These are phyloP conservation scores for Drosophila tristis DNA, from an alignment of 1,140 invertebrate species.

Conservation along the genomic window DNA sequence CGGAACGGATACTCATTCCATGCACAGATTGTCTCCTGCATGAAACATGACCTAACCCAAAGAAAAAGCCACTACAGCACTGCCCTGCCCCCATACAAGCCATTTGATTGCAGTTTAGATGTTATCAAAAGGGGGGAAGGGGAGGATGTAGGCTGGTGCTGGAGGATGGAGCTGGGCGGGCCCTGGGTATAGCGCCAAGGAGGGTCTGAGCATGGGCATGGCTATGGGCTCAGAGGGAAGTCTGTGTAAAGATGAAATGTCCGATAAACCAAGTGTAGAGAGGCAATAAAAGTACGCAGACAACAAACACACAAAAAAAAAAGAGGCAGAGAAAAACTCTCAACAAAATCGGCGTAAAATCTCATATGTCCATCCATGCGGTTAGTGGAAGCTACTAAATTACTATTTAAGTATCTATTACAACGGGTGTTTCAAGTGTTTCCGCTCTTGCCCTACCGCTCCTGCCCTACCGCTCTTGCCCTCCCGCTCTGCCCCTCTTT, in stretches of 20 bases:
- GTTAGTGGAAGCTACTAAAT: conserved; percentile 78
- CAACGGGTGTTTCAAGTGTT: conserved; percentile 68
- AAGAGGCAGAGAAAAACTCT: conserved; percentile 17
- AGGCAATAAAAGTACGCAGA: conserved; percentile 53
- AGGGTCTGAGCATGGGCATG: not conserved
- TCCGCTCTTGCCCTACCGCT: conserved; percentile 23
- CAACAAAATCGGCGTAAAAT: conserved; percentile 75
- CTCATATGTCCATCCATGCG: conserved; percentile 79
- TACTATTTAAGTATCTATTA: conserved; percentile 80
- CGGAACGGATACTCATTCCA: conserved; percentile 45
- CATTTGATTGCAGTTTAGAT: conserved; percentile 67
- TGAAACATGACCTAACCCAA: conserved; percentile 67
- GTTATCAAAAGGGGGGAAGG: not conserved
- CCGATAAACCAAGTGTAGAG: conserved; percentile 62
- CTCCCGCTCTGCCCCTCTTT: not conserved
- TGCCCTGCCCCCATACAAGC: not conserved
- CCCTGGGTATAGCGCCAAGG: not conserved
- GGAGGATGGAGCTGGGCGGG: too few relatives aligned
- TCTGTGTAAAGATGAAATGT: conserved; percentile 61
- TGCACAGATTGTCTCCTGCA: conserved; percentile 59
- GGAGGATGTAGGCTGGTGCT: too few relatives aligned
- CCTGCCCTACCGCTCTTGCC: too few relatives aligned
- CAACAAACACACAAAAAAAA: conserved; percentile 33
- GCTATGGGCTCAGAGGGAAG: conserved; percentile 39
- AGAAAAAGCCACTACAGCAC: conserved; percentile 3